Evolutionary conservation across 2,888 invertebrate species (phyloP).

Genomic region (Dascillus cervinus): DNA sequence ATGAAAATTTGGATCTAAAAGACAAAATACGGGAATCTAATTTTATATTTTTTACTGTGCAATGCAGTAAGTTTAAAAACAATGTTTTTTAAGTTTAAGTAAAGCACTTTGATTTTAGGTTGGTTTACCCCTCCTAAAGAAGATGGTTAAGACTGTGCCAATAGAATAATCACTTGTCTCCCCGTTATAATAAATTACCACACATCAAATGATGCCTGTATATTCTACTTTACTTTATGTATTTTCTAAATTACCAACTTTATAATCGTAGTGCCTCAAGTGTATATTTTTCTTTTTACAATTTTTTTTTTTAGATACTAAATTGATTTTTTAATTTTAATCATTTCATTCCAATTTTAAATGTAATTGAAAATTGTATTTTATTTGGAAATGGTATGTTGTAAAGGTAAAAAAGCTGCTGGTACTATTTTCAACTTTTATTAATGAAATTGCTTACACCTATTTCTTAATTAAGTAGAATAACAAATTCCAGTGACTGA

Average conservation of each 20-base stretch:
- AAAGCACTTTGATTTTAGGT: constrained; percentile 54
- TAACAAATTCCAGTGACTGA: no score
- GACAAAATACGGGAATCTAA: no score
- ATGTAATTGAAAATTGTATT: constrained; percentile 11
- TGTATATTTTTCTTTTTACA: constrained; percentile 13
- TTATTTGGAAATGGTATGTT: no score
- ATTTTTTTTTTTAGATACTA: constrained; percentile 1
- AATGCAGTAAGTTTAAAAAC: no score
- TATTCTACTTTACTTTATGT: constrained; percentile 12
- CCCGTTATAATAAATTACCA: constrained; percentile 14
- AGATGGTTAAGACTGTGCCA: constrained; percentile 64
- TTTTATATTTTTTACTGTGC: no score
- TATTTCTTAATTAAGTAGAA: no score
- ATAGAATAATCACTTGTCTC: constrained; percentile 13
- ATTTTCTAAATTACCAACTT: constrained; percentile 14
- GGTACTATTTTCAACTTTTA: no score
- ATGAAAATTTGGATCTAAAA: no score
- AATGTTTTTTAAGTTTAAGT: no score
- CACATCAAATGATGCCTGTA: constrained; percentile 21
- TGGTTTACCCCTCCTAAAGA: constrained; percentile 90
- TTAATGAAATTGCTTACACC: no score
- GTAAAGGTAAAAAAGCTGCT: no score
- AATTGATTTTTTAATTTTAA: constrained; percentile 1
- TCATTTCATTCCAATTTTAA: constrained; percentile 9
- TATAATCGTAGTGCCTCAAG: constrained; percentile 23